Evolutionary conservation across 2,888 invertebrate species (phyloP).

Genomic region (Hydraecia micacea): DNA sequence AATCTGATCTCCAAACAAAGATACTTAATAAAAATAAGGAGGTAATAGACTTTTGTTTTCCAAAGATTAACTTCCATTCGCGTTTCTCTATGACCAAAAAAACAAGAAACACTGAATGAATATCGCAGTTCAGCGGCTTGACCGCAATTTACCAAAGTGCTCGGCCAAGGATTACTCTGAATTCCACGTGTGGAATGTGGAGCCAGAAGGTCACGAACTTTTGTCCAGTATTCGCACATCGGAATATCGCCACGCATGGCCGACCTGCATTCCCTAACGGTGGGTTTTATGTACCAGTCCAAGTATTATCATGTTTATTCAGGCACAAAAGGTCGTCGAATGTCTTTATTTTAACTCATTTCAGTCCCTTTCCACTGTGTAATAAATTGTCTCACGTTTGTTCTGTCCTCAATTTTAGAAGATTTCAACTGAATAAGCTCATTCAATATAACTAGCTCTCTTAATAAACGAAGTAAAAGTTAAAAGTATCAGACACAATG

Average conservation of each 20-base stretch:
- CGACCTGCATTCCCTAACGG: constrained; percentile 49
- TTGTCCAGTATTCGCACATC: constrained; percentile 58
- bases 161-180: constrained; percentile 57
- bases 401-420: constrained; percentile 10
- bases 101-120: constrained; percentile 26
- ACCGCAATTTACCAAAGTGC: constrained; percentile 60
- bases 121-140: constrained; percentile 46
- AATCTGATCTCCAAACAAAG: not conserved
- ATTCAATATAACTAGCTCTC: not conserved
- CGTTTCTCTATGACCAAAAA: not conserved
- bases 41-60: not conserved
- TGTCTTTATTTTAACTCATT: constrained; percentile 17
- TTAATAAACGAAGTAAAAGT: not conserved
- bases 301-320: constrained; percentile 45
- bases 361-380: not conserved
- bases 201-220: constrained; percentile 56
- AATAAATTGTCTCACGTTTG: not conserved
- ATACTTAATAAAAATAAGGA: not conserved
- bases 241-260: constrained; percentile 45
- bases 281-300: constrained; percentile 31
- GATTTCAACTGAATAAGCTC: constrained; percentile 6
- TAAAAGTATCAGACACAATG: constrained; percentile 6
- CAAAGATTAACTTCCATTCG: not conserved
- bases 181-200: constrained; percentile 63
- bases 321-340: constrained; percentile 26